These are phyloP conservation scores for Siphamia tubifer DNA, from an alignment of 2,113 vertebrate species.

Conservation along the genomic window DNA sequence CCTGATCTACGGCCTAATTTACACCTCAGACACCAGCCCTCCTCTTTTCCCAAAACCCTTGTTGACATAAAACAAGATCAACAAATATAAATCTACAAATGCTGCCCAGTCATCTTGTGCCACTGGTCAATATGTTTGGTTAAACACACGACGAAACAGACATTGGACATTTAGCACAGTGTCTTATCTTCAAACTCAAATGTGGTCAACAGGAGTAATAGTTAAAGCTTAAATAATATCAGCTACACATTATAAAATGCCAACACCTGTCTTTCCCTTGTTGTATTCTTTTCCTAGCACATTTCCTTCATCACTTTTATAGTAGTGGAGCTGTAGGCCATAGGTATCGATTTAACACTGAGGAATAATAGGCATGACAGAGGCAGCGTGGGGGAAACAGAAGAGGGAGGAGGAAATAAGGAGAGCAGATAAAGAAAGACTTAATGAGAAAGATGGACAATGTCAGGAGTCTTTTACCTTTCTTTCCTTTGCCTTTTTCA, in stretches of 20 bases:
- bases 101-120: neutral
- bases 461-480: neutral
- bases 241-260: neutral
- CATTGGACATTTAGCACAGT: neutral
- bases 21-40: slow-evolving; percentile 38
- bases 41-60: slow-evolving; percentile 25
- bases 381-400: slow-evolving; percentile 17
- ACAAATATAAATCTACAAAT: slow-evolving; percentile 46
- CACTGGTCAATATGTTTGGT: slow-evolving; percentile 12
- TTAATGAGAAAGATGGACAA: slow-evolving; percentile 1
- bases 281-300: slow-evolving; percentile 8
- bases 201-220: slow-evolving; percentile 3
- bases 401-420: slow-evolving; percentile 10
- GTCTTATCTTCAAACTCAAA: slow-evolving; percentile 1
- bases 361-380: slow-evolving; percentile 56
- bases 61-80: slow-evolving; percentile 38
- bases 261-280: neutral
- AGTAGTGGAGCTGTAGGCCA: slow-evolving; percentile 16
- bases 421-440: slow-evolving; percentile 3
- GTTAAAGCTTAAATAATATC: slow-evolving; percentile 18
- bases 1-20: slow-evolving; percentile 56
- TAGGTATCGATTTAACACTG: slow-evolving; percentile 43
- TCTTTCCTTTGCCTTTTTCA: too few relatives aligned
- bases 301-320: slow-evolving; percentile 29
- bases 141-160: neutral